Evolutionary conservation across 2,797 vertebrate species (phyloP).

Genomic region (Nyctibius grandis): DNA sequence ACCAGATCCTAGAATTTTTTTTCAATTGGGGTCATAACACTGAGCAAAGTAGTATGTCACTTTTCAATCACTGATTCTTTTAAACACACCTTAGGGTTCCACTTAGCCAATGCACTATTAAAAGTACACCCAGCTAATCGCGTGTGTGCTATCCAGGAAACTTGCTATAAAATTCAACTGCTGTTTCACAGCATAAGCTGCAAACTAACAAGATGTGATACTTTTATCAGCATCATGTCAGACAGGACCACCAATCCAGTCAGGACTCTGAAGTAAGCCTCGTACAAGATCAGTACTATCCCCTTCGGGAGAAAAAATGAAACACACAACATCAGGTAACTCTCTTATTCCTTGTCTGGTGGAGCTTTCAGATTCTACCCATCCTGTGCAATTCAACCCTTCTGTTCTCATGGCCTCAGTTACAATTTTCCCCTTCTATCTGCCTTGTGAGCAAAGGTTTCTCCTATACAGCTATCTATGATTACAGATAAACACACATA

Average conservation of each 20-base stretch:
- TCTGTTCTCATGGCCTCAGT: background rate
- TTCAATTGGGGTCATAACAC: background rate
- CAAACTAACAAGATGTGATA: background rate
- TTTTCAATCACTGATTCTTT: background rate
- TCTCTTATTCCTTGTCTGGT: background rate
- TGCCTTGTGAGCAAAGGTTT: background rate
- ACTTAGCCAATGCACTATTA: background rate
- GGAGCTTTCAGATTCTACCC: background rate
- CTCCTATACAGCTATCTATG: background rate
- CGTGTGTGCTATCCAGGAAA: background rate
- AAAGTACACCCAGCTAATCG: background rate
- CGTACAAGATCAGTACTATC: rapidly evolving
- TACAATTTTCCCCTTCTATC: background rate
- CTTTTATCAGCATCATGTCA: background rate
- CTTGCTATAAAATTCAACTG: background rate
- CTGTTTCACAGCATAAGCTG: background rate
- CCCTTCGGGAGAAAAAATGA: rapidly evolving
- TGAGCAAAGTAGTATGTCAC: background rate
- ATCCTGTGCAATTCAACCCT: background rate
- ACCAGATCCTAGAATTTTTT: background rate
- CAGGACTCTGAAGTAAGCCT: background rate
- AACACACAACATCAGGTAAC: background rate
- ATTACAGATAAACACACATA: background rate
- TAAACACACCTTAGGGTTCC: background rate
- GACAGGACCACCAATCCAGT: background rate